Evolutionary conservation across 2,113 vertebrate genomes (phyloP).

Genomic region (Dipodomys ordii): DNA sequence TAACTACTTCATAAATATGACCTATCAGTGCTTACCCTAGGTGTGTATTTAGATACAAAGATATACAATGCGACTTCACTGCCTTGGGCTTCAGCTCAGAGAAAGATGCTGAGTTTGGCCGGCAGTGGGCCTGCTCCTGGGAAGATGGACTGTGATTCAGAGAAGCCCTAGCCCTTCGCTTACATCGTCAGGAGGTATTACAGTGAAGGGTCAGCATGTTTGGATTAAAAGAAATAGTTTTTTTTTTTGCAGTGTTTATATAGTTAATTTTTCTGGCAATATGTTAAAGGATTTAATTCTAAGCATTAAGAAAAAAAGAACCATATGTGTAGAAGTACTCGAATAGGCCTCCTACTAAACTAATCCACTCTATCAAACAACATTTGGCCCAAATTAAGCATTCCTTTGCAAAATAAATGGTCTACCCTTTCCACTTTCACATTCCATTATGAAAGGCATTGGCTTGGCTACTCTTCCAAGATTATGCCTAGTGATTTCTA

Average conservation of each 20-base stretch:
- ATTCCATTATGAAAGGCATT: neutral
- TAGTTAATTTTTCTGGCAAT: conserved; percentile 51
- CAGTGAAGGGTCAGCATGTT: neutral
- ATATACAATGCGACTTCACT: neutral
- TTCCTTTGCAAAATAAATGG: conserved; percentile 44
- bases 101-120: neutral
- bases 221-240: neutral
- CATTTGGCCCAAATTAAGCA: conserved; percentile 47
- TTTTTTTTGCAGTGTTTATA: neutral
- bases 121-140: neutral
- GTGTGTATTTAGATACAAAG: neutral
- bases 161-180: neutral
- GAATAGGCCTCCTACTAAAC: neutral
- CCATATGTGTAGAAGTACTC: neutral
- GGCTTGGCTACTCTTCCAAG: conserved; percentile 23
- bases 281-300: conserved; percentile 6
- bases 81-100: neutral
- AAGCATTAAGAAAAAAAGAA: conserved; percentile 20
- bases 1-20: neutral
- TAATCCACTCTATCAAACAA: conserved; percentile 15
- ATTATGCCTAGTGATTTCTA: neutral
- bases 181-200: neutral
- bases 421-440: neutral
- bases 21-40: neutral
- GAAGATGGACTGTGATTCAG: neutral